Conservation (phyloP, 92 coral and sea anemone genomes). For the Ricordea florida region DNA sequence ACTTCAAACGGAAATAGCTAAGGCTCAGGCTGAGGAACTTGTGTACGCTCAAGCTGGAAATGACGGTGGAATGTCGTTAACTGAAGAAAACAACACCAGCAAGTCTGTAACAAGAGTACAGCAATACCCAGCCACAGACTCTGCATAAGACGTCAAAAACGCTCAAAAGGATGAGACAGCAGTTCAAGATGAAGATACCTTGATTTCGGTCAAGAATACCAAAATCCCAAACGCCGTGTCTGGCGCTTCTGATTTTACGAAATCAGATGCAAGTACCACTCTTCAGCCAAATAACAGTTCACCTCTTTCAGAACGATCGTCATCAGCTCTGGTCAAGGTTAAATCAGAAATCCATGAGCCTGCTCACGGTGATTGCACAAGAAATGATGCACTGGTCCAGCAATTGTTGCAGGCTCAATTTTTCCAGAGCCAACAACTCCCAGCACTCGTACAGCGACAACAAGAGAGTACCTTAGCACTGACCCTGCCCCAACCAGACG, state of each 20-base stretch:
- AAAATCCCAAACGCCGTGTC: no score
- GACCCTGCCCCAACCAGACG: slow-evolving; percentile 36
- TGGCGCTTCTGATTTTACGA: not conserved
- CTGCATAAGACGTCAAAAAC: not conserved
- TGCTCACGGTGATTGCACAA: not conserved
- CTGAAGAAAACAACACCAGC: not conserved
- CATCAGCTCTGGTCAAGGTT: not conserved
- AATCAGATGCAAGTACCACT: not conserved
- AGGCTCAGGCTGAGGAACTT: slow-evolving; percentile 7
- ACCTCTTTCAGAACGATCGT: not conserved
- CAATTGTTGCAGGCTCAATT: not conserved
- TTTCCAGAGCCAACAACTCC: not conserved
- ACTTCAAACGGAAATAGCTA: slow-evolving; percentile 1
- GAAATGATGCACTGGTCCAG: not conserved
- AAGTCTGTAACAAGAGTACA: not conserved
- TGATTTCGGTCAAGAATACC: not conserved
- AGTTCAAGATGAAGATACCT: not conserved
- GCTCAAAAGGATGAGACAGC: not conserved
- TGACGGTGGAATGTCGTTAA: not conserved
- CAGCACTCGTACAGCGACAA: not conserved
- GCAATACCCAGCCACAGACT: not conserved
- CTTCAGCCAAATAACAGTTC: not conserved
- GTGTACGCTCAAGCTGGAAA: not conserved
- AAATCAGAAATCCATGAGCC: not conserved
- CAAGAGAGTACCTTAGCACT: slow-evolving; percentile 22